A percentile compares a stretch with the other conserved stretches of the same genome.
phyloP scores from a whole-genome alignment of 2,113 vertebrate species.

The Hypocryptadius cinnamomeus region DNA sequence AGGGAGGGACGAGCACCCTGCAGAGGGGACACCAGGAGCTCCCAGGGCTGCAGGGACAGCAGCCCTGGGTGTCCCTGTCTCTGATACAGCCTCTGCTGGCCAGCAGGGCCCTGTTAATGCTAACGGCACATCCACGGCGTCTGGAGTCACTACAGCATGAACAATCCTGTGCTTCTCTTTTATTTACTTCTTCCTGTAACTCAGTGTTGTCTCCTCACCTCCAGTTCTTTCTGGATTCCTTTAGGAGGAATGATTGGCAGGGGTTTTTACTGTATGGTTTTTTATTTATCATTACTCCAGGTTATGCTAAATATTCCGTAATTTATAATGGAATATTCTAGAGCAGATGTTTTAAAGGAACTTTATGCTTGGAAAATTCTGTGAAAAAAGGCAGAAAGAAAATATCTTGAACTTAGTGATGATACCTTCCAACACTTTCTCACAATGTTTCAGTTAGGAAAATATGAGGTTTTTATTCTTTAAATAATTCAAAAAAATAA shows the following conservation, averaged over 20 bases:
- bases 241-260: not conserved
- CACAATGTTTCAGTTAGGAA: not conserved
- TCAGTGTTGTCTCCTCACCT: not conserved
- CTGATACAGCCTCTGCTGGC: not conserved
- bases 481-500: not conserved
- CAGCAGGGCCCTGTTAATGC: not conserved
- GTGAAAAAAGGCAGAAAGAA: not conserved
- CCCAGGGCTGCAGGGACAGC: not conserved
- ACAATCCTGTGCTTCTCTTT: not conserved
- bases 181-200: not conserved
- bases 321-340: not conserved
- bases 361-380: not conserved
- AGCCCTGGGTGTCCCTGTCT: not conserved
- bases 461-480: not conserved
- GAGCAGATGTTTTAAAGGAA: not conserved
- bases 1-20: not conserved
- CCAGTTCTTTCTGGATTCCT: not conserved
- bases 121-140: not conserved
- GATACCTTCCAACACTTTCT: not conserved
- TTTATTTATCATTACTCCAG: not conserved
- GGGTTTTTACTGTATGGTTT: not conserved
- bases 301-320: not conserved
- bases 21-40: not conserved
- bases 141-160: not conserved
- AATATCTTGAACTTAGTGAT: not conserved